These are phyloP conservation scores for Berghia stephanieae DNA, from an alignment of 1,140 invertebrate species.

Conservation along the genomic window DNA sequence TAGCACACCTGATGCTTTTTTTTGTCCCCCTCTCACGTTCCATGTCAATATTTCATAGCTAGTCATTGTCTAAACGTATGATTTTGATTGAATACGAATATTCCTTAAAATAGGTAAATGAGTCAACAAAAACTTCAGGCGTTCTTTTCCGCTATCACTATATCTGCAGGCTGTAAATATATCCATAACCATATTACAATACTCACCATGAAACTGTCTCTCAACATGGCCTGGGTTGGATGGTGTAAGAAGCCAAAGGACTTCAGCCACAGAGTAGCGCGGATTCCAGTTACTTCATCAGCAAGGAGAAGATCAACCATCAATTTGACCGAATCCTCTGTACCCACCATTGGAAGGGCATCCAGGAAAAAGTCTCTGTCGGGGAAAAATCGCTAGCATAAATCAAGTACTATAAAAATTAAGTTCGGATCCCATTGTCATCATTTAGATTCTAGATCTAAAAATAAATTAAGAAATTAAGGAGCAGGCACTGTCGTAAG, in stretches of 20 bases:
- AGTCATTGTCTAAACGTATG: too few relatives aligned
- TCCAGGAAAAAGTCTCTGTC: conserved; percentile 71
- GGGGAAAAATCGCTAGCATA: conserved; percentile 16
- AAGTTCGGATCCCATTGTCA: not conserved
- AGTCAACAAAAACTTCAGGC: too few relatives aligned
- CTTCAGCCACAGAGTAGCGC: conserved; percentile 79
- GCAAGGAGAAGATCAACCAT: conserved; percentile 83
- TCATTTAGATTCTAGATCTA: too few relatives aligned
- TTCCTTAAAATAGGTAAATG: too few relatives aligned
- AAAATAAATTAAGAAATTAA: too few relatives aligned
- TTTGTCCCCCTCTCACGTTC: too few relatives aligned
- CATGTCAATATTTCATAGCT: too few relatives aligned
- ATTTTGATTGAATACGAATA: too few relatives aligned
- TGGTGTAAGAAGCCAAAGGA: conserved; percentile 83
- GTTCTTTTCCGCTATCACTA: too few relatives aligned
- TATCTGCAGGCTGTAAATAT: not conserved
- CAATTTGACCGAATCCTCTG: conserved; percentile 78
- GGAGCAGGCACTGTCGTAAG: too few relatives aligned
- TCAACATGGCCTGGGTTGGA: conserved; percentile 77
- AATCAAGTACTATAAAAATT: not conserved
- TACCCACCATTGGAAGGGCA: conserved; percentile 84
- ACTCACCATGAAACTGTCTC: conserved; percentile 71
- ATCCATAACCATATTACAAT: not conserved
- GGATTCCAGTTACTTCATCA: conserved; percentile 73
- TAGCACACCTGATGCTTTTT: too few relatives aligned